These are phyloP conservation scores for Pangasius djambal DNA, from an alignment of 2,797 vertebrate species.

Conservation along the genomic window DNA sequence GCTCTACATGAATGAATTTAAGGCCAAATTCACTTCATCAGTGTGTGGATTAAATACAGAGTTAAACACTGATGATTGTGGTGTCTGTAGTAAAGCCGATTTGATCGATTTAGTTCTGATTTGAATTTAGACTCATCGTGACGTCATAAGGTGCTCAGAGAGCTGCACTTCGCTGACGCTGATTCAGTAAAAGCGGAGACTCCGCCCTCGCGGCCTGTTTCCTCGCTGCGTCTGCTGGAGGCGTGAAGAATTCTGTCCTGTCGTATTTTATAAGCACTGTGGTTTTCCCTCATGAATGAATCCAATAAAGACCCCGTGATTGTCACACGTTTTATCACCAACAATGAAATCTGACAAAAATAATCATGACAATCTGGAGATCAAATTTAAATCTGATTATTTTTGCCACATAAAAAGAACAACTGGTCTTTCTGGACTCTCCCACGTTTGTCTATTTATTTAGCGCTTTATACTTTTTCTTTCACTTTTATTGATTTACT, in stretches of 20 bases:
- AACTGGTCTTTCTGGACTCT: slow-evolving; percentile 72
- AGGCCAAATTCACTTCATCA: slow-evolving; percentile 53
- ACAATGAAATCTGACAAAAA: slow-evolving; percentile 52
- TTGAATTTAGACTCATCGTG: neutral
- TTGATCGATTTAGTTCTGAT: neutral
- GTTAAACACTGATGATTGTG: neutral
- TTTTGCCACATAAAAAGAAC: slow-evolving; percentile 74
- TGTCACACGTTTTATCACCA: slow-evolving; percentile 59
- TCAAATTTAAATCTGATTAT: slow-evolving; percentile 53
- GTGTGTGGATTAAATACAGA: slow-evolving; percentile 6
- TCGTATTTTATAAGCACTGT: neutral
- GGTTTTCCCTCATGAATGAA: neutral
- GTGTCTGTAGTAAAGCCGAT: neutral
- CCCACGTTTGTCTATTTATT: slow-evolving; percentile 81
- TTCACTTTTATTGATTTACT: slow-evolving; percentile 76
- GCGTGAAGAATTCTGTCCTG: neutral
- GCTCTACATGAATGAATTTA: slow-evolving; percentile 50
- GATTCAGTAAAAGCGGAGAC: neutral
- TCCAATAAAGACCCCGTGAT: neutral
- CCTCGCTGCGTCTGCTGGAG: neutral
- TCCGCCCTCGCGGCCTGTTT: neutral
- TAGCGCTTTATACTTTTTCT: slow-evolving; percentile 67
- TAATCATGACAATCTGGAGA: slow-evolving; percentile 70
- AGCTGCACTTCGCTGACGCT: neutral
- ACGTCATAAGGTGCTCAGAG: neutral